Base-by-base conservation (phyloP, 2,113 vertebrate species). In the Notarius lentiginosus region DNA sequence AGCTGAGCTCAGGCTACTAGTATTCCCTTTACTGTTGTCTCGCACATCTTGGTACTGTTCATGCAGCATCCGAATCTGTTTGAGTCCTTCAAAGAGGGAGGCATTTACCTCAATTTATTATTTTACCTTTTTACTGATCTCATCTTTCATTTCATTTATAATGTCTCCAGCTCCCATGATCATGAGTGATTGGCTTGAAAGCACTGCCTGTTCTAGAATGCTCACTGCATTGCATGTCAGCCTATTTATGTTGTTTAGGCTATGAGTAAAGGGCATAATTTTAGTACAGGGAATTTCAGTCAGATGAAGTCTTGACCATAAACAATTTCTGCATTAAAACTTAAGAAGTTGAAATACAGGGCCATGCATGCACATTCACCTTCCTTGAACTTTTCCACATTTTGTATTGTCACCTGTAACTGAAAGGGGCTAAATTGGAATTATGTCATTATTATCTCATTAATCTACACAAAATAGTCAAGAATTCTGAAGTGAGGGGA, bases 201-300 rank as follows among this genome's bases (percentile, higher is more conserved):
- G 77, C 22, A 34, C 79, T 88, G 88, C 86, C 76, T 87, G 89
- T 30, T 79, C 56, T 63, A 80, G 20, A 66, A 56, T 34, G 72
- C n/a, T 86, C 89, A 84, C 81, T 90, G 90, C 89, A 89, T 72
- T 92, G 94, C 94, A 94, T 94, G 93, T 72, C 91, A 79, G 90
- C 90, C 72, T 86, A 56, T 86, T 83, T 90, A 72, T 79, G 68
- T 82, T 87, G 24, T 80, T 66, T 70, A 49, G 49, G n/a, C 15
- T 70, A 55, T 53, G 30, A 11, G 8, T 20, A 53, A 61, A 61
- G 30, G 10, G 58, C 56, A 20, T 61, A 1, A 22, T 61, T 81
- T 47, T 41, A 61, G 58, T 81, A 47, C 27, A 61, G 20, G n/a
- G 56, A 81, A 47, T 22, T 81, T 41, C 4, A 11, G 15, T 58